Percentiles rank a stretch among this genome's conserved stretches.
Conservation (phyloP, 2,797 vertebrate species). For the Hypotaenidia okinawae region DNA sequence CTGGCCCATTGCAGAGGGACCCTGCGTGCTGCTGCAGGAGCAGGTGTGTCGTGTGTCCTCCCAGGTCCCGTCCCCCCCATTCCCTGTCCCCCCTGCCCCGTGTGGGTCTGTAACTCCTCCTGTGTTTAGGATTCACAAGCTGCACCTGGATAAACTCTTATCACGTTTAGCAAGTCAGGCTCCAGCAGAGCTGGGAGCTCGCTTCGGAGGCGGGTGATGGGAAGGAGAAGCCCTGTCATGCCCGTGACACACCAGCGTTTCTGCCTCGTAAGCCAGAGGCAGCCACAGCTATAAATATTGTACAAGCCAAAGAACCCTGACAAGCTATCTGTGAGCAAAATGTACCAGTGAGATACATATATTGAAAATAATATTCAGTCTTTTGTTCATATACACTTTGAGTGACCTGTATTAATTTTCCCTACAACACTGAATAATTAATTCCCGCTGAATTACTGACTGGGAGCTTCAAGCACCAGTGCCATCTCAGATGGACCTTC, state of each 20-base stretch:
- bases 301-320: neutral
- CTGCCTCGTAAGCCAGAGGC: neutral
- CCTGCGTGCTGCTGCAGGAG: too few species aligned
- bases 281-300: neutral
- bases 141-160: neutral
- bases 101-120: accelerated
- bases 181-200: neutral
- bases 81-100: too few species aligned
- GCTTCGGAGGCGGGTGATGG: neutral
- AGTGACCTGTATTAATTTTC: neutral
- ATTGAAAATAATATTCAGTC: neutral
- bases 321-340: neutral
- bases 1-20: too few species aligned
- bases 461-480: neutral
- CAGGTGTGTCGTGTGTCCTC: too few species aligned
- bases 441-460: neutral
- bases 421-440: neutral
- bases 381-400: neutral
- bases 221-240: neutral
- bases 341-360: neutral
- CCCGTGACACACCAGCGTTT: neutral
- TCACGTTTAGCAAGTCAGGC: neutral
- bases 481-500: neutral
- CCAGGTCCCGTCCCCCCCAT: too few species aligned
- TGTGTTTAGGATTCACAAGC: neutral